Base-by-base conservation (phyloP, 1,140 invertebrate genomes). In the Plectrocnemia conspersa region DNA sequence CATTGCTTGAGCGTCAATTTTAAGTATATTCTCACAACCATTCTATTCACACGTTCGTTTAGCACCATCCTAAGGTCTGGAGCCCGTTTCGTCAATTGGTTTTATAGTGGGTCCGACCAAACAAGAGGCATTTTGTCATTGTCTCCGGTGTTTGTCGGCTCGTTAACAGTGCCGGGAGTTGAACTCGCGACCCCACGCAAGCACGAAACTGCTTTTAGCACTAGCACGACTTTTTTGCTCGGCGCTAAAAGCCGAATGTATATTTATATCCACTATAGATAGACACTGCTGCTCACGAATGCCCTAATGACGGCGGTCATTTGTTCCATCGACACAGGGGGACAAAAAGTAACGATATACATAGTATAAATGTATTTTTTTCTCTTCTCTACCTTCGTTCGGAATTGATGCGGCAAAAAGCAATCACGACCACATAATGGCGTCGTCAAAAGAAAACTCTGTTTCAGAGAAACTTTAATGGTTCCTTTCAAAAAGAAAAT, bases 261-360 rank as follows among this genome's bases (percentile, higher is more conserved):
- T 38, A 38, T 38, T 16, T 6, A 38, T 10, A 38, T 38, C 10
- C 11, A 38, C 11, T 38, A 38, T 16, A n/a, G n/a, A n/a, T n/a
- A n/a, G n/a, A n/a, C n/a, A n/a, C n/a, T n/a, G n/a, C n/a, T n/a
- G n/a, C n/a, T n/a, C n/a, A n/a, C n/a, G n/a, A n/a, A n/a, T 11
- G 27, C 45, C 22, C 19, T 48, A 48, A 48, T 48, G 46, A 48
- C 36, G 32, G 36, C 36, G 46, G 36, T 29, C 46, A 48, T 48
- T 48, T 48, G 46, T 48, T 48, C 23, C 24, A 24, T 27, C 46
- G 36, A 48, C 33, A 35, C 29, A 23, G 46, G 46, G 33, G 46
- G 25, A 48, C 23, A 24, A 24, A 24, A 45, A 24, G 18, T 9
- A 45, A 45, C n/a, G 11, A 45, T 11, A n/a, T n/a, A 21, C 42